Evolutionary conservation across 2,888 invertebrate species (phyloP).

Genomic region (Andrena minutula): DNA sequence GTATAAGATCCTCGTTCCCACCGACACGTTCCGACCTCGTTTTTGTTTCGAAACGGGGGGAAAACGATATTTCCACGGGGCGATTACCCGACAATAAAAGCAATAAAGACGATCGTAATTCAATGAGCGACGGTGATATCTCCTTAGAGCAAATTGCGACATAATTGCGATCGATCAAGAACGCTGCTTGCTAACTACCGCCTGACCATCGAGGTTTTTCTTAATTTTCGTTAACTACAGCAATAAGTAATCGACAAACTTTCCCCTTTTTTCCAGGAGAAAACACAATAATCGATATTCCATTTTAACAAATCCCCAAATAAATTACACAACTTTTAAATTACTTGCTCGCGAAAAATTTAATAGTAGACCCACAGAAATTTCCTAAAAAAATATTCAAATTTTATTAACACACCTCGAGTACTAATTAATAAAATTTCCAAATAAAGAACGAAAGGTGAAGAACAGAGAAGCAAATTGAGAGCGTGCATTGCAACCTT

Average conservation of each 20-base stretch:
- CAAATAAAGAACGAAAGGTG: no score
- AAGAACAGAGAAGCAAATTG: no score
- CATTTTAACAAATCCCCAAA: no score
- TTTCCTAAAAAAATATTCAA: no score
- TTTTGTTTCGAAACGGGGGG: not conserved
- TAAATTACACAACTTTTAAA: no score
- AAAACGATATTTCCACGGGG: slow-evolving; percentile 4
- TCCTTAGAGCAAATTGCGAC: slow-evolving; percentile 30
- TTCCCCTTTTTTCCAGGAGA: not conserved
- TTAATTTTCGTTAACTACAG: slow-evolving; percentile 13
- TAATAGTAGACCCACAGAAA: no score
- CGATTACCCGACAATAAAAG: slow-evolving; percentile 23
- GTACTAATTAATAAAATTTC: no score
- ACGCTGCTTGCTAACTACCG: slow-evolving; percentile 37
- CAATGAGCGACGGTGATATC: slow-evolving; percentile 39
- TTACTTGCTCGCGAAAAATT: no score
- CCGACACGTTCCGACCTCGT: not conserved
- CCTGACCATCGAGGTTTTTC: not conserved
- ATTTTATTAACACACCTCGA: no score
- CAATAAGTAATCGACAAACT: not conserved
- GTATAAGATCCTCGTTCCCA: not conserved
- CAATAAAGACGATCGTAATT: slow-evolving; percentile 47
- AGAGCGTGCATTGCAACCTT: no score
- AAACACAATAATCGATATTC: not conserved
- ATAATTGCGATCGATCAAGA: slow-evolving; percentile 60